Percentiles rank a stretch among this genome's conserved stretches.
These are phyloP conservation scores for Beris morrisii DNA, from an alignment of 2,888 invertebrate species.

Conservation along the genomic window DNA sequence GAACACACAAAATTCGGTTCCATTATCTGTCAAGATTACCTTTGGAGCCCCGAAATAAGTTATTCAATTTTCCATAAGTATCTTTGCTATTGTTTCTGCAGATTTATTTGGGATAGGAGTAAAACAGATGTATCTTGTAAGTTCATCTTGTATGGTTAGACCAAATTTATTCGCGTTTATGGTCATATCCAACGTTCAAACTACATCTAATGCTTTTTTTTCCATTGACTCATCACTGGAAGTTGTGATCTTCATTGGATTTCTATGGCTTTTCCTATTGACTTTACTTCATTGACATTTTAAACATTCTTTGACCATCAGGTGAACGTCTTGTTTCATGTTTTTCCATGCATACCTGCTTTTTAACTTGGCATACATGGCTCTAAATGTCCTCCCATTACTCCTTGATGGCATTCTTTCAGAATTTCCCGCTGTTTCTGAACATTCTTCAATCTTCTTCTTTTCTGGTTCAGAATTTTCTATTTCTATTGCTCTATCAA, in stretches of 20 bases:
- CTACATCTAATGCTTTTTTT: conserved; percentile 31
- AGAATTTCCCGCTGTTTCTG: conserved; percentile 28
- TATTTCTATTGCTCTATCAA: no score
- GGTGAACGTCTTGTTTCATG: conserved; percentile 24
- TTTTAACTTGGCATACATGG: conserved; percentile 29
- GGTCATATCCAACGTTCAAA: conserved; percentile 28
- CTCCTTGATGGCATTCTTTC: conserved; percentile 31
- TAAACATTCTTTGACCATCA: conserved; percentile 22
- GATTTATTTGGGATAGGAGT: conserved; percentile 21
- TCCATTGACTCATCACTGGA: conserved; percentile 31
- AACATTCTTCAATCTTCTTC: conserved; percentile 8
- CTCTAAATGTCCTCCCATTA: conserved; percentile 30
- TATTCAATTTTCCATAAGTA: conserved; percentile 10
- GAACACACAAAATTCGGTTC: conserved; percentile 15
- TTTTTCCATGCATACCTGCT: conserved; percentile 21
- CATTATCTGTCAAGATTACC: conserved; percentile 11
- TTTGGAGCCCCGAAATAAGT: conserved; percentile 13
- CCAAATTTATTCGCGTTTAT: conserved; percentile 29
- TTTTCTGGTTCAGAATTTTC: background rate
- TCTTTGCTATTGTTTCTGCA: conserved; percentile 5
- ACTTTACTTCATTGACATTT: conserved; percentile 32
- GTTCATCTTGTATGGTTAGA: conserved; percentile 26
- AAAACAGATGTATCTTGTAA: conserved; percentile 25
- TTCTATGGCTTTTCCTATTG: conserved; percentile 16
- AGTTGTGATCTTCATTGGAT: conserved; percentile 31